phyloP scores from a whole-genome alignment of 1,140 invertebrate species.

The Heterodera carotae region DNA sequence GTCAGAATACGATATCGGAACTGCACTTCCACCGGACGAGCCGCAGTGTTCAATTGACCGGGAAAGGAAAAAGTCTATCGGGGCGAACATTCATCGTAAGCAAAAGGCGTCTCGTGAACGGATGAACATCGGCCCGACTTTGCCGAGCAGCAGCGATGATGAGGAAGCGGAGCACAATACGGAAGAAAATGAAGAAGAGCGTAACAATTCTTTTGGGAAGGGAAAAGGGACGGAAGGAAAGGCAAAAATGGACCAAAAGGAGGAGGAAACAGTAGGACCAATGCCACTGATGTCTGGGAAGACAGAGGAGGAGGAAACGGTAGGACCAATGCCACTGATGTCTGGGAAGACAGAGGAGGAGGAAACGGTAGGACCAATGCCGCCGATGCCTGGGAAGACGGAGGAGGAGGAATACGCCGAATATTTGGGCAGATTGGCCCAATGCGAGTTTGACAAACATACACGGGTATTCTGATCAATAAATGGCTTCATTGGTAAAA shows the following conservation, averaged over 20 bases:
- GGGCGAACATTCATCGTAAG: conserved; percentile 13
- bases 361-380: conserved; percentile 32
- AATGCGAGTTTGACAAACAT: conserved; percentile 35
- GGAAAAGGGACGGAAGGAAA: background rate
- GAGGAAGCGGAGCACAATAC: conserved; percentile 12
- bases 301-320: background rate
- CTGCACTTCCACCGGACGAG: conserved; percentile 31
- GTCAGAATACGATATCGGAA: conserved; percentile 10
- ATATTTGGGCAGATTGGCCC: conserved; percentile 26
- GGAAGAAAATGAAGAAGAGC: background rate
- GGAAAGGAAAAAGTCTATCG: background rate
- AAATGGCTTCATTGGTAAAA: background rate
- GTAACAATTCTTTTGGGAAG: background rate
- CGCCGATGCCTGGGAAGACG: conserved; percentile 16
- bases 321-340: no score
- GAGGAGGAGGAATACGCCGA: conserved; percentile 31
- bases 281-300: background rate
- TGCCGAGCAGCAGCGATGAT: conserved; percentile 32
- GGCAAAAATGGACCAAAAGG: no score
- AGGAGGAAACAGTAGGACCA: no score
- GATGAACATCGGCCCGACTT: conserved; percentile 30
- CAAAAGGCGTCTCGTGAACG: background rate
- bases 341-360: conserved; percentile 30
- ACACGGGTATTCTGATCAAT: conserved; percentile 17
- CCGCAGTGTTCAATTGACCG: conserved; percentile 11